Base-by-base conservation (phyloP, 2,113 vertebrate genomes). In the Orthonyx spaldingii region DNA sequence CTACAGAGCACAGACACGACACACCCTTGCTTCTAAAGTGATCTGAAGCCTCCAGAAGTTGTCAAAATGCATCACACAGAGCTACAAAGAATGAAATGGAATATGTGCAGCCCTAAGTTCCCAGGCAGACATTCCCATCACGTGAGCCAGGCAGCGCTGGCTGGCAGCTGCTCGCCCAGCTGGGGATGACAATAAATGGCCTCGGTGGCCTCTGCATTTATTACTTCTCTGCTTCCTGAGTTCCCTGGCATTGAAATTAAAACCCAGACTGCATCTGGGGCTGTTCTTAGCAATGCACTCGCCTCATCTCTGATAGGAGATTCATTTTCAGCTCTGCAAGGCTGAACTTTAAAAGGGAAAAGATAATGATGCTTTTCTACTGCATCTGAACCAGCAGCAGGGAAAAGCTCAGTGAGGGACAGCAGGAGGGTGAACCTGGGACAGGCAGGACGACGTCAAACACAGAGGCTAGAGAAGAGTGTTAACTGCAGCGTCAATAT, bases 1-100 rank as follows among this genome's bases (percentile, higher is more conserved):
- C 86, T 27, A 1, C 46, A 22, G 7, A 33, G 72, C 82, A 68
- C 16, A 8, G 8, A 3, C n/a, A 11, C 0, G 2, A 5, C 71
- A 60, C 24, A 1, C 74, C 85, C 83, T 3, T 1, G 3, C 19
- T 13, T 3, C 57, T 10, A 0, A 6, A 16, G 30, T 39, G 52
- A 53, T 21, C 66, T 46, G 42, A 8, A 19, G 5, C 1, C 49
- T 7, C 30, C 64, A 77, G 26, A 12, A 56, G 10, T 0, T 27
- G 28, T 27, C 13, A 8, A 2, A 63, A 52, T 44, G 22, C 69
- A 3, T 7, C 20, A 28, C 7, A 10, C 12, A 10, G 35, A 21
- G 14, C 52, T 50, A 1, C 79, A 33, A 6, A n/a, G 82, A 20
- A 37, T 7, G 49, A 7, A 49, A 10, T 68, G 70, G n/a, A 59